Base-by-base conservation (phyloP, 2,797 vertebrate species). In the Tenualosa ilisha region DNA sequence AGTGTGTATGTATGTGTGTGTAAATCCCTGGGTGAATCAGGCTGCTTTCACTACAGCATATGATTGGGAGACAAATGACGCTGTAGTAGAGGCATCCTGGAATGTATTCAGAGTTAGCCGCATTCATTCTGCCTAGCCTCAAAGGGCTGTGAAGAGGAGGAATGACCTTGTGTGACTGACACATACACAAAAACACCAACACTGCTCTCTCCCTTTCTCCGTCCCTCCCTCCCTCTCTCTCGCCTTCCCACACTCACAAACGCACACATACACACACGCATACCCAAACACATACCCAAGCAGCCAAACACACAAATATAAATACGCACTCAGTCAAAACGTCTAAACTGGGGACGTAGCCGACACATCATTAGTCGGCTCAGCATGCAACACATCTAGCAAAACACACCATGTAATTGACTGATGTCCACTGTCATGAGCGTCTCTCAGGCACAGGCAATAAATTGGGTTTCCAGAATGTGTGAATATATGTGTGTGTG, bases 401-500 rank as follows among this genome's bases (percentile, higher is more conserved):
- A 75, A 75, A 75, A 40, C 68, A 43, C 68, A 75, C 68, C 68
- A 75, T 75, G 68, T 75, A 75, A 75, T 75, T 75, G 68, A 75
- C 68, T 75, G 68, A 75, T 75, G 68, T 20, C 68, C 68, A 75
- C 68, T 40, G 68, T 72, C 68, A 72, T 20, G 12, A 37, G 26
- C 15, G 68, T 6, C 31, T 40, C 68, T 40, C 31, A 15, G 15
- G 17, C 68, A 6, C 11, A 75, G 56, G 20, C 56, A n/a, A n/a
- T 59, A 59, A 59, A 59, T 59, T 22, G 56, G 56, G 56, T 22
- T 22, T 20, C 56, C 22, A 4, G 56, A 46, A 7, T 46, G 46
- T 46, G 46, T 46, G 46, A 4, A 7, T 46, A 7, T 46, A 2
- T 46, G 46, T 46, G 46, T 46, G 46, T 46, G 46, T 46, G 46